Percentiles rank a stretch among this genome's conserved stretches.
Conservation (phyloP, 2,888 invertebrate genomes). For the Heteropelma amictum region DNA sequence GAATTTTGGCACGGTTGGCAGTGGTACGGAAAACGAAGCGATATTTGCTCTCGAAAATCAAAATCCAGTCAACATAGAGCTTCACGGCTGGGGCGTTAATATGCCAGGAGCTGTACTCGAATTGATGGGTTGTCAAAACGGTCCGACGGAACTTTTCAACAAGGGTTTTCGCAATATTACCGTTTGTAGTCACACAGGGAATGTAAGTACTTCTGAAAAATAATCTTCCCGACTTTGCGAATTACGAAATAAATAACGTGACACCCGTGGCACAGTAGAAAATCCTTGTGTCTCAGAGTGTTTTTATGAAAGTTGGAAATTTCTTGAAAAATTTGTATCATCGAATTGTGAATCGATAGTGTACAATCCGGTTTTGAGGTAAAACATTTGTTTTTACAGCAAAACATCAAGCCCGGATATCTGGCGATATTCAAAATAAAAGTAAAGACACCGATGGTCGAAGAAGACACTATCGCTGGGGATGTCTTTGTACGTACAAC, state of each 20-base stretch:
- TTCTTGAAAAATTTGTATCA: neutral
- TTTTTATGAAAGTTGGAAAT: no score
- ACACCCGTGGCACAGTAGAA: no score
- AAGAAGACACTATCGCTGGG: slow-evolving; percentile 84
- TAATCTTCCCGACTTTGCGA: no score
- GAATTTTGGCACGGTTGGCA: slow-evolving; percentile 84
- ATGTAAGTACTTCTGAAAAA: slow-evolving; percentile 70
- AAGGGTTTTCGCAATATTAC: slow-evolving; percentile 74
- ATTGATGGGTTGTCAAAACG: slow-evolving; percentile 82
- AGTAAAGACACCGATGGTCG: slow-evolving; percentile 84
- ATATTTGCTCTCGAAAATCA: slow-evolving; percentile 86
- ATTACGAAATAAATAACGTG: no score
- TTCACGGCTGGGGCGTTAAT: slow-evolving; percentile 82
- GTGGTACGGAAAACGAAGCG: slow-evolving; percentile 84
- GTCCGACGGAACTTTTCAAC: slow-evolving; percentile 74
- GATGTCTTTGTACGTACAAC: slow-evolving; percentile 87
- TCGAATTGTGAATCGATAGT: neutral
- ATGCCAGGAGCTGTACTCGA: slow-evolving; percentile 81
- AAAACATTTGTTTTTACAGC: slow-evolving; percentile 74
- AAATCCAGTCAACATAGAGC: slow-evolving; percentile 86
- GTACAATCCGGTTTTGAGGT: neutral
- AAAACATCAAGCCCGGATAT: slow-evolving; percentile 80
- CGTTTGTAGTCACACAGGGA: slow-evolving; percentile 73
- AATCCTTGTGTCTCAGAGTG: no score
- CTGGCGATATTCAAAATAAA: slow-evolving; percentile 86